Evolutionary conservation across 2,113 vertebrate genomes (phyloP).

Genomic region (Lontra canadensis): DNA sequence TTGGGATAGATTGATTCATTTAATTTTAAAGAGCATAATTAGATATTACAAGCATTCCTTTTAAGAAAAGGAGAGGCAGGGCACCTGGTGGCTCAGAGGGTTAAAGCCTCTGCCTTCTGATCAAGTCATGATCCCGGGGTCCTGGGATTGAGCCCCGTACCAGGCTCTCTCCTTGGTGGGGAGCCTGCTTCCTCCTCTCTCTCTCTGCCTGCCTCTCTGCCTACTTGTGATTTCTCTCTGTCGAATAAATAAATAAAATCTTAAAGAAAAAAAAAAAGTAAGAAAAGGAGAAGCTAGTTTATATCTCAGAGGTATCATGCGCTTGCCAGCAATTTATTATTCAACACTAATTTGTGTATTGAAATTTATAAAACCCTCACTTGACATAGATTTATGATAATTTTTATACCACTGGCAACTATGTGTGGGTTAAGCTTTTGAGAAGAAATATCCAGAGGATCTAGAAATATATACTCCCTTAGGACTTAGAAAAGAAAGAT

Average conservation of each 20-base stretch:
- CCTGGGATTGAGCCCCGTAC: too few relatives aligned
- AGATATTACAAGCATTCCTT: neutral
- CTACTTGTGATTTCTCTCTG: too few relatives aligned
- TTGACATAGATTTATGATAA: constrained; percentile 20
- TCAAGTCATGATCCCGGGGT: too few relatives aligned
- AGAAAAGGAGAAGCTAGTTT: neutral
- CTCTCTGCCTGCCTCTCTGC: too few relatives aligned
- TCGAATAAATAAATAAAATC: too few relatives aligned
- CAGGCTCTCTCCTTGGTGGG: too few relatives aligned
- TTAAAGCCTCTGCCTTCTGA: too few relatives aligned
- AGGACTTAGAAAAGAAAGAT: constrained; percentile 42
- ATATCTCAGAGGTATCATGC: neutral
- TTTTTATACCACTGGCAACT: neutral
- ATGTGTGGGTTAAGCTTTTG: constrained; percentile 36
- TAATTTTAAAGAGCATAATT: neutral
- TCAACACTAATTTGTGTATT: constrained; percentile 17
- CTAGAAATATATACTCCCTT: constrained; percentile 29
- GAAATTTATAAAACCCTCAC: constrained; percentile 48
- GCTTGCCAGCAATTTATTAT: neutral
- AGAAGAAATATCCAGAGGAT: constrained; percentile 51
- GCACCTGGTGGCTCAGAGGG: too few relatives aligned
- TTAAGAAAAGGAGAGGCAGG: neutral
- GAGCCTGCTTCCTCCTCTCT: too few relatives aligned
- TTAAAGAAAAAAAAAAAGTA: neutral
- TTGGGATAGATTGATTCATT: neutral